Evolutionary conservation across 2,888 invertebrate species (phyloP), one percentile per base, ranked within the genome.

Genomic region (Boloria euphrosyne): DNA sequence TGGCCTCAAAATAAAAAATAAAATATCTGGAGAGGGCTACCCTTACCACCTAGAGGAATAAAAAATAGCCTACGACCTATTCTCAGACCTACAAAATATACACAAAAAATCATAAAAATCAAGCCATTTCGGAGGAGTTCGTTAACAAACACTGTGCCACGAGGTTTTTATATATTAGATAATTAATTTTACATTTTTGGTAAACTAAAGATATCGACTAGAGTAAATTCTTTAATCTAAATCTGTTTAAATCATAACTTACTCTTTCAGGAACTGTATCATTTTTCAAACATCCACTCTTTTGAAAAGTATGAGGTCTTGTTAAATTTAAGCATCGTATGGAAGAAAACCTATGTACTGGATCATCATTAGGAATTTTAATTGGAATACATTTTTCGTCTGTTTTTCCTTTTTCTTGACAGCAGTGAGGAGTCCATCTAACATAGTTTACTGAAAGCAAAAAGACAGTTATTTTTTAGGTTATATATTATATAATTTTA

Each of bases 311-410:
- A 14, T 72, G 68, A 0, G 83, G 83, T 13, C 76, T 75, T 3
- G 82, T 84, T 65, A 82, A 62, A 51, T 83, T 82, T 65, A 80
- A 54, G 66, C 84, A 84, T 13, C 80, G 73, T 5, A 80, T 73
- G 5, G 73, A 71, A 13, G 78, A 75, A 65, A 81, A 83, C n/a
- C 80, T 75, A 22, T 80, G 80, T 1, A 81, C 79, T 0, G 79
- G 79, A 62, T 84, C 83, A 27, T 81, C 76, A 13, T 71, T 66
- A 1, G 81, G 78, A 1, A 84, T 66, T 14, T 64, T 62, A 6
- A 74, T 78, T 1, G 80, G 80, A 1, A 73, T 69, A 47, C 83
- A 84, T 3, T 65, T 71, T 14, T 70, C 67, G 51, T 83, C 78
- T 0, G 70, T 68, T 27, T 73, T 75, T 1, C 77, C 77, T 63